Conservation (phyloP, 2,797 vertebrate species). For the Typhlichthys subterraneus region DNA sequence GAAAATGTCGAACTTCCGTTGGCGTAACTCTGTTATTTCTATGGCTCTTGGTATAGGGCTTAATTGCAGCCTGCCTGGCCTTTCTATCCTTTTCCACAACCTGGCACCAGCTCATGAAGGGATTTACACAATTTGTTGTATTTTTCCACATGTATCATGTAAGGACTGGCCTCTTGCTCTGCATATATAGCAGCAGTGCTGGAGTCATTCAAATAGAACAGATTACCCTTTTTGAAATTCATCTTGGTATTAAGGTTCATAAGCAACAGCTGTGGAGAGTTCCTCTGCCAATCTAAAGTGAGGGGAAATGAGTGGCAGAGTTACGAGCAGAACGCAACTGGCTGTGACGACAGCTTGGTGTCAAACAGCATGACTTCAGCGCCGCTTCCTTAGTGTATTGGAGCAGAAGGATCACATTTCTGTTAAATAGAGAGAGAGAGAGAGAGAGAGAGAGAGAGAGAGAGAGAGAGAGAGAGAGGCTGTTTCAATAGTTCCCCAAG, state of each 20-base stretch:
- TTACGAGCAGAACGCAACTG: conserved; percentile 27
- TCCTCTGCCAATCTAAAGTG: conserved; percentile 11
- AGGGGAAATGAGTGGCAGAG: conserved; percentile 27
- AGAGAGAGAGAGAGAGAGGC: neutral
- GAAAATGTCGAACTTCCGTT: no score
- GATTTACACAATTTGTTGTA: conserved; percentile 23
- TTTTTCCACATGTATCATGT: conserved; percentile 25
- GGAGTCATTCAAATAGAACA: conserved; percentile 17
- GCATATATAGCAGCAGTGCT: conserved; percentile 9
- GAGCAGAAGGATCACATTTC: conserved; percentile 17
- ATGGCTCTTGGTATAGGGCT: no score
- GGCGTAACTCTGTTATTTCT: no score
- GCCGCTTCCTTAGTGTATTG: conserved; percentile 17
- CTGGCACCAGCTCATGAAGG: conserved; percentile 22
- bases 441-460: neutral
- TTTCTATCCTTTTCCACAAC: conserved; percentile 22
- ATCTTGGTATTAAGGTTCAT: conserved; percentile 26
- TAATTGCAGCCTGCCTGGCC: neutral
- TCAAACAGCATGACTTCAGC: conserved; percentile 31
- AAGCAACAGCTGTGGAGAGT: conserved; percentile 7
- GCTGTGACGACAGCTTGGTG: conserved; percentile 29
- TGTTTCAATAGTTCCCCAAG: neutral
- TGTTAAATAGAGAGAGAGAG: conserved; percentile 1
- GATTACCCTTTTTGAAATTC: conserved; percentile 28
- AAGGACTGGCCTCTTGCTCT: conserved; percentile 8